These are phyloP conservation scores for Sarcophaga peregrina DNA, from an alignment of 1,140 invertebrate species.

Conservation along the genomic window DNA sequence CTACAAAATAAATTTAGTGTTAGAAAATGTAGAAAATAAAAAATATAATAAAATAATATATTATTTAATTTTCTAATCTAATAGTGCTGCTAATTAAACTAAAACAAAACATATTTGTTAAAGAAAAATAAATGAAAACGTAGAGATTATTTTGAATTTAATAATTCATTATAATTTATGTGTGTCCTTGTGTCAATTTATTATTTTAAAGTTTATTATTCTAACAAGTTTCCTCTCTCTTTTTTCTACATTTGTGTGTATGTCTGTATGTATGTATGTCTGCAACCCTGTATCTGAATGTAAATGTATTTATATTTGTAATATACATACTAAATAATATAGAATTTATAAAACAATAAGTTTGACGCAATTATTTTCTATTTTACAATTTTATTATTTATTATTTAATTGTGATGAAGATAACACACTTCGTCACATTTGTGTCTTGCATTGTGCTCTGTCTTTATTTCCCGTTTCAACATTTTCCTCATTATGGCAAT, in stretches of 20 bases:
- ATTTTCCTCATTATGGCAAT: constrained; percentile 5
- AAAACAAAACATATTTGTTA: not conserved
- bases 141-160: not conserved
- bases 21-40: too few relatives aligned
- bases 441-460: not conserved
- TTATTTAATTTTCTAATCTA: not conserved
- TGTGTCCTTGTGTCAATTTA: constrained; percentile 9
- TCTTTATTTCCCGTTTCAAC: not conserved
- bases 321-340: not conserved
- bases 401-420: too few relatives aligned
- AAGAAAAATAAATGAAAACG: not conserved
- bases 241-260: not conserved
- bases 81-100: not conserved
- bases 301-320: not conserved
- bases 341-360: not conserved
- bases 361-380: constrained; percentile 18
- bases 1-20: too few relatives aligned
- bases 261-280: too few relatives aligned
- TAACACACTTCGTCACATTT: not conserved
- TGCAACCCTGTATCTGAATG: too few relatives aligned
- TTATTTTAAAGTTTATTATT: constrained; percentile 4
- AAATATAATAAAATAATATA: too few relatives aligned
- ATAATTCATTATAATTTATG: constrained; percentile 14
- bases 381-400: not conserved
- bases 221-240: constrained; percentile 15